Conservation (phyloP, 2,888 invertebrate species). For the Sarcophaga carnaria region DNA sequence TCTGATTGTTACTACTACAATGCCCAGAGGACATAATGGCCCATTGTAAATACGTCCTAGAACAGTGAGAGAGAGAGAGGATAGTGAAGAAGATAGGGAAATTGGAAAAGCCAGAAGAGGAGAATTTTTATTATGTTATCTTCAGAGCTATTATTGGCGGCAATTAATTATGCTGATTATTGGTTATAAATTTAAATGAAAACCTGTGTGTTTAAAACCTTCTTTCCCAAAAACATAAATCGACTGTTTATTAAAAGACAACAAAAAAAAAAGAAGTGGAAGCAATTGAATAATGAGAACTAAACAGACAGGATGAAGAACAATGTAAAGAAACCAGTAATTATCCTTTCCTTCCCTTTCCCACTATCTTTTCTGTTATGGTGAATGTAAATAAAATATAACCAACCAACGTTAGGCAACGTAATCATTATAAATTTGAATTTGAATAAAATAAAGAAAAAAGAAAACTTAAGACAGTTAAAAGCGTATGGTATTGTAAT, state of each 20-base stretch:
- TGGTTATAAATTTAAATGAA: too few relatives aligned
- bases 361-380: neutral
- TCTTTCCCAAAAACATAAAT: constrained; percentile 41
- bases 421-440: constrained; percentile 11
- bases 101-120: too few relatives aligned
- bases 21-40: too few relatives aligned
- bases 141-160: too few relatives aligned
- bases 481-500: constrained; percentile 17
- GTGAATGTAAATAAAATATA: constrained; percentile 47
- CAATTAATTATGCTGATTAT: too few relatives aligned
- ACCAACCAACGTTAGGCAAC: neutral
- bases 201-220: neutral
- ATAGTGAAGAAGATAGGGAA: too few relatives aligned
- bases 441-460: constrained; percentile 58
- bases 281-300: neutral
- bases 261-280: constrained; percentile 39
- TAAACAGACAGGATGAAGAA: neutral
- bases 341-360: constrained; percentile 55
- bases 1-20: too few relatives aligned
- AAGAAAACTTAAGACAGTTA: constrained; percentile 53
- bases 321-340: constrained; percentile 56
- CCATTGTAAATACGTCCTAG: too few relatives aligned
- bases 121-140: too few relatives aligned
- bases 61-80: too few relatives aligned
- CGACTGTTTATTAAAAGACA: constrained; percentile 41